Evolutionary conservation across 1,140 invertebrate species (phyloP).

Genomic region (Lordiphosa stackelbergi): DNA sequence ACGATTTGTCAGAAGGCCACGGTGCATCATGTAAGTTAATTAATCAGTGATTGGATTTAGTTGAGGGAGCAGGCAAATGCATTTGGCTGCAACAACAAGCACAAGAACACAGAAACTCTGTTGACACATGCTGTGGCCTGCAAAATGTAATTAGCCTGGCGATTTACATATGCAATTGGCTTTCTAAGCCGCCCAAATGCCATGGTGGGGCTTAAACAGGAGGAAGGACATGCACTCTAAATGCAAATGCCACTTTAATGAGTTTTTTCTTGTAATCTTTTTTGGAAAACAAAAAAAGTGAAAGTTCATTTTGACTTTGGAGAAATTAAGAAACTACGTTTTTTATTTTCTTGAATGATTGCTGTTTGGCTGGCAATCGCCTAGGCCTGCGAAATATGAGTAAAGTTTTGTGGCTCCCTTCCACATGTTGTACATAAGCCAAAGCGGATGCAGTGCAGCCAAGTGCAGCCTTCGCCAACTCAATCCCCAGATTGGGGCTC

Average conservation of each 20-base stretch:
- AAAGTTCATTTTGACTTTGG: slow-evolving; percentile 56
- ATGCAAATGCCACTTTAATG: slow-evolving; percentile 73
- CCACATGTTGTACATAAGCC: slow-evolving; percentile 7
- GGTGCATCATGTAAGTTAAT: slow-evolving; percentile 77
- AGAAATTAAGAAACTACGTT: neutral
- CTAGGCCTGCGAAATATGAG: slow-evolving; percentile 49
- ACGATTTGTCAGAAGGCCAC: slow-evolving; percentile 77
- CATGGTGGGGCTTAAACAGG: slow-evolving; percentile 18
- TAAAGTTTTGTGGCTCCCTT: slow-evolving; percentile 38
- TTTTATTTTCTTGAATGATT: neutral
- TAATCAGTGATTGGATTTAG: slow-evolving; percentile 39
- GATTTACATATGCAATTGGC: slow-evolving; percentile 66
- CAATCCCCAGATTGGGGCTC: slow-evolving; percentile 38
- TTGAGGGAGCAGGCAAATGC: slow-evolving; percentile 14
- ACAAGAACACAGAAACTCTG: slow-evolving; percentile 17
- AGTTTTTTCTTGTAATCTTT: slow-evolving; percentile 72
- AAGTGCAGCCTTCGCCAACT: neutral
- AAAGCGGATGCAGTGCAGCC: slow-evolving; percentile 22
- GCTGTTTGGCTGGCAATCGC: neutral
- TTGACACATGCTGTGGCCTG: slow-evolving; percentile 44
- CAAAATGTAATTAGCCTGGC: slow-evolving; percentile 67
- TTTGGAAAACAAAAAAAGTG: slow-evolving; percentile 36
- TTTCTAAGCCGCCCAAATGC: slow-evolving; percentile 17
- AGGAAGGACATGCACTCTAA: slow-evolving; percentile 61
- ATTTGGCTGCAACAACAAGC: slow-evolving; percentile 28